phyloP scores from a whole-genome alignment of 2,888 invertebrate genomes.

The Oegoconia quadripuncta region DNA sequence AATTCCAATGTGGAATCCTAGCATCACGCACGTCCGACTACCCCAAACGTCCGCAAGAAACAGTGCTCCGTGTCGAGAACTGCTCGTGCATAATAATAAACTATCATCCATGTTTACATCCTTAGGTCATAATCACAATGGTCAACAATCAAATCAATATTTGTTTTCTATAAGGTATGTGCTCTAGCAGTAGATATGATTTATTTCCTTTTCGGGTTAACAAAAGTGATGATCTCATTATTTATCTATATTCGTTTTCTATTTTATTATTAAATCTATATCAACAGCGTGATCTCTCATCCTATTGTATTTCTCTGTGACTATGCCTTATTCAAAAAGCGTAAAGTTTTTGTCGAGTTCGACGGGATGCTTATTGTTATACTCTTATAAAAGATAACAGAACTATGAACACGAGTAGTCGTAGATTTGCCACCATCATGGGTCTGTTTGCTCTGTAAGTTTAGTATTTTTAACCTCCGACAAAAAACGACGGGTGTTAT shows the following conservation, averaged over 20 bases:
- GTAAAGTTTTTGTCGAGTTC: neutral
- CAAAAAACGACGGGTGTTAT: neutral
- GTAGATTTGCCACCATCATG: neutral
- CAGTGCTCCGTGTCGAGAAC: no score
- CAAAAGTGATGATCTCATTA: neutral
- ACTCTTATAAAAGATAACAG: neutral
- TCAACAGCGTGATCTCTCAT: neutral
- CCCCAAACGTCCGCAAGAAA: no score
- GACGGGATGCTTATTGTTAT: neutral
- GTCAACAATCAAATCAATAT: no score
- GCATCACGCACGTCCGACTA: no score
- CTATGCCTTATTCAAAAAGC: neutral
- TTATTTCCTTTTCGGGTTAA: neutral
- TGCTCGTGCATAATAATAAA: no score
- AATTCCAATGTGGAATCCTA: no score
- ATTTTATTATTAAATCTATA: neutral
- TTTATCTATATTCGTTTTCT: neutral
- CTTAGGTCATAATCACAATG: no score
- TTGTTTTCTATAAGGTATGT: no score
- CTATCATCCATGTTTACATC: no score
- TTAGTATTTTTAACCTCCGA: neutral
- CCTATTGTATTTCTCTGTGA: neutral
- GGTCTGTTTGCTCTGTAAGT: neutral
- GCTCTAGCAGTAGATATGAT: neutral
- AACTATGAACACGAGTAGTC: neutral